A percentile compares a stretch with the other conserved stretches of the same genome.
Evolutionary conservation across 2,113 vertebrate species (phyloP).

Genomic region (Sclerurus mexicanus): DNA sequence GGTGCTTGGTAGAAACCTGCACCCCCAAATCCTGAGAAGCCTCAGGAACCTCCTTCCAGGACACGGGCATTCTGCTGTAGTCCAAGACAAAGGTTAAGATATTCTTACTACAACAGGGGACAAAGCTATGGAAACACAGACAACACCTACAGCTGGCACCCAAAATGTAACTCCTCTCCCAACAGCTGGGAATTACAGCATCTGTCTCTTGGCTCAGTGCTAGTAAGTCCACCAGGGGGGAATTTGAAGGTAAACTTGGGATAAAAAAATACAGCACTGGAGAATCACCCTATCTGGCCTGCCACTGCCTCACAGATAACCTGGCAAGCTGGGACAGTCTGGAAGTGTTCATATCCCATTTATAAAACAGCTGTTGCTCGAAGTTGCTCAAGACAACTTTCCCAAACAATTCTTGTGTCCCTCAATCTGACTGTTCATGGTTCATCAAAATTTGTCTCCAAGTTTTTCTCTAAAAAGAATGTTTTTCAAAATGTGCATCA

Average conservation of each 20-base stretch:
- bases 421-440: not conserved
- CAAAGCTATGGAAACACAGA: not conserved
- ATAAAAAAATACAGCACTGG: not conserved
- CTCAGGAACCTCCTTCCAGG: not conserved
- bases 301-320: not conserved
- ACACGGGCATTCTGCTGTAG: not conserved
- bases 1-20: not conserved
- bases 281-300: not conserved
- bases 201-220: not conserved
- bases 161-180: not conserved
- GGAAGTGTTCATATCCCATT: not conserved
- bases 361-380: not conserved
- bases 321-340: not conserved
- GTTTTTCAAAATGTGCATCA: not conserved
- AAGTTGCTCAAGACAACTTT: not conserved
- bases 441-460: not conserved
- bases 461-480: not conserved
- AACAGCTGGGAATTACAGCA: not conserved
- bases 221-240: not conserved
- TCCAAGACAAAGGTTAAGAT: not conserved
- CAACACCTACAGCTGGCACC: not conserved
- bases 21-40: not conserved
- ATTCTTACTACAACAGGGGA: not conserved
- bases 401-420: not conserved
- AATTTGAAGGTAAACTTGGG: not conserved